These are phyloP conservation scores for Oreochromis mossambicus DNA, from an alignment of 2,797 vertebrate species.

Conservation along the genomic window DNA sequence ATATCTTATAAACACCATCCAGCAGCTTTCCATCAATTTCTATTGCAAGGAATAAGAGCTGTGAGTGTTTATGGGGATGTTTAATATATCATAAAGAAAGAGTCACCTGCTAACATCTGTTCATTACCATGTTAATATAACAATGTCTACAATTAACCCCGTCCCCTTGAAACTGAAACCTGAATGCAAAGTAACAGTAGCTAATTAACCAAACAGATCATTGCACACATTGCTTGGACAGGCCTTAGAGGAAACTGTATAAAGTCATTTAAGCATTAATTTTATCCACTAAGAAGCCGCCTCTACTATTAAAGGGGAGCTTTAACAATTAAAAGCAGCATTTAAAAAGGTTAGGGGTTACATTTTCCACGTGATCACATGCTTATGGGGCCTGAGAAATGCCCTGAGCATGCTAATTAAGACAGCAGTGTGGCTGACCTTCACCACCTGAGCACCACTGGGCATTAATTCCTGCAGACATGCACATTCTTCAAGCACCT, in stretches of 20 bases:
- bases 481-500: background rate
- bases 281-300: background rate
- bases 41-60: background rate
- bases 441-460: background rate
- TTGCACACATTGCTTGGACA: background rate
- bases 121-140: background rate
- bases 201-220: conserved; percentile 38
- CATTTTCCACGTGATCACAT: conserved; percentile 32
- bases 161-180: conserved; percentile 8
- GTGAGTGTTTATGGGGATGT: background rate
- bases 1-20: background rate
- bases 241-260: background rate
- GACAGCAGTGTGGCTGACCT: conserved; percentile 37
- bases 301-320: background rate
- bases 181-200: conserved; percentile 4
- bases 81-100: background rate
- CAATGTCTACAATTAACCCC: conserved; percentile 6
- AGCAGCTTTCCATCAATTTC: background rate
- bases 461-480: background rate
- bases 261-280: background rate
- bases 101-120: background rate
- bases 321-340: conserved; percentile 38
- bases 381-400: conserved; percentile 23
- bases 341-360: conserved; percentile 40
- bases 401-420: conserved; percentile 47